Percentiles rank a stretch among this genome's conserved stretches.
These are phyloP conservation scores for Rousettus leschenaultii DNA, from an alignment of 2,113 vertebrate species.

Conservation along the genomic window DNA sequence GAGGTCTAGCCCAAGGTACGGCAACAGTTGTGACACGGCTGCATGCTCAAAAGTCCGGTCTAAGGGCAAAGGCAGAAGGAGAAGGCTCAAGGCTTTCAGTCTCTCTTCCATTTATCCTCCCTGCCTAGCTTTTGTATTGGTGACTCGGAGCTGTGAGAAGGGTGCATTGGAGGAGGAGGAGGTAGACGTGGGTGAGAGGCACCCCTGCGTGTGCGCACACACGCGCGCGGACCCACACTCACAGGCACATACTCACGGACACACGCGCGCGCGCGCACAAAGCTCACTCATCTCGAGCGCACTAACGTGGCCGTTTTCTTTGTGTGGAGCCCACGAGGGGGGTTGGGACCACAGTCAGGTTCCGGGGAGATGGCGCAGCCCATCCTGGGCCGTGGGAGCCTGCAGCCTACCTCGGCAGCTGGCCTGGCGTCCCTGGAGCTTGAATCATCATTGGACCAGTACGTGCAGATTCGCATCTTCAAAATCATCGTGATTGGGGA, in stretches of 20 bases:
- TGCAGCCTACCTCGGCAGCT: slow-evolving; percentile 51
- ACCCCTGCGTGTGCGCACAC: slow-evolving; percentile 51
- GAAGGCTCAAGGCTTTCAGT: background rate
- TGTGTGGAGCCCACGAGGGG: slow-evolving; percentile 71
- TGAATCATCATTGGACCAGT: slow-evolving; percentile 86
- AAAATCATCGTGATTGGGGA: slow-evolving; percentile 99
- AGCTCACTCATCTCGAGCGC: slow-evolving; percentile 54
- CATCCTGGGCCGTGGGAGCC: slow-evolving; percentile 69
- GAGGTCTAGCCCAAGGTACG: background rate
- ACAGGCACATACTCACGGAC: background rate
- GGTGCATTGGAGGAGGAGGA: slow-evolving; percentile 38
- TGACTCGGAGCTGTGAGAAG: slow-evolving; percentile 61
- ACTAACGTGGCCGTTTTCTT: slow-evolving; percentile 69
- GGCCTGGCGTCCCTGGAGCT: slow-evolving; percentile 63
- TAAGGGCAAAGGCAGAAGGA: background rate
- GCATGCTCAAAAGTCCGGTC: accelerated
- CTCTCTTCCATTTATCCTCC: background rate
- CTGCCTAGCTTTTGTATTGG: slow-evolving; percentile 63
- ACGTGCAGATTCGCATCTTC: slow-evolving; percentile 96
- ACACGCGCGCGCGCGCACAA: background rate
- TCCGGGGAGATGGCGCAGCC: slow-evolving; percentile 65
- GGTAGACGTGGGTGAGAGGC: background rate
- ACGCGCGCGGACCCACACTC: background rate
- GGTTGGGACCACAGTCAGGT: slow-evolving; percentile 46
- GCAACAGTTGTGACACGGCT: accelerated